Conservation (phyloP, 2,888 invertebrate genomes). For the Coelinius sp. region DNA sequence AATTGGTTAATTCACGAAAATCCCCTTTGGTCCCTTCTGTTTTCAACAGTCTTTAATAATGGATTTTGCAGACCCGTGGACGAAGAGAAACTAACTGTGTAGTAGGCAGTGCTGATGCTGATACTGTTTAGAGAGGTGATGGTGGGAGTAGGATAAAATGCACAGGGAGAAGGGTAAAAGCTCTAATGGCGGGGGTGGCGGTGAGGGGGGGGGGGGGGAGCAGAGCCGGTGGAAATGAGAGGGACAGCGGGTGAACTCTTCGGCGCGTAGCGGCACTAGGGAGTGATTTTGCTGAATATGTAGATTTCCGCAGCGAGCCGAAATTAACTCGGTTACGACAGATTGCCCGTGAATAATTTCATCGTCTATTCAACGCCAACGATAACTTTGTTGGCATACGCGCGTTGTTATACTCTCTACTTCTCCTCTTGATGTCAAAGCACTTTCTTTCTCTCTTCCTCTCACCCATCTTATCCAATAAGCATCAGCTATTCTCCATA, state of each 20-base stretch:
- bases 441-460: neutral
- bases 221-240: constrained; percentile 24
- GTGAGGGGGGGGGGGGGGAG: constrained; percentile 7
- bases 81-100: constrained; percentile 41
- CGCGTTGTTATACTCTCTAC: constrained; percentile 56
- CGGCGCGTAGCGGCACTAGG: constrained; percentile 22
- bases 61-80: constrained; percentile 22
- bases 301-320: constrained; percentile 53
- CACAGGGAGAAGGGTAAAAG: constrained; percentile 15
- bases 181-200: neutral
- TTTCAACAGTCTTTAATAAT: constrained; percentile 30
- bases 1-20: constrained; percentile 33
- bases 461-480: constrained; percentile 31
- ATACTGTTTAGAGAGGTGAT: constrained; percentile 17
- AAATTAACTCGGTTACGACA: constrained; percentile 67
- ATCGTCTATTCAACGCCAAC: constrained; percentile 61
- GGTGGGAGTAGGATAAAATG: neutral
- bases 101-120: constrained; percentile 12
- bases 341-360: constrained; percentile 68
- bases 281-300: constrained; percentile 53
- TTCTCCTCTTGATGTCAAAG: constrained; percentile 11
- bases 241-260: constrained; percentile 20
- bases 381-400: constrained; percentile 66
- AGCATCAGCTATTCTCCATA: constrained; percentile 15
- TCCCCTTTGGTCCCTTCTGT: constrained; percentile 43